phyloP scores from a whole-genome alignment of 1,140 invertebrate species.

The Nephila pilipes region DNA sequence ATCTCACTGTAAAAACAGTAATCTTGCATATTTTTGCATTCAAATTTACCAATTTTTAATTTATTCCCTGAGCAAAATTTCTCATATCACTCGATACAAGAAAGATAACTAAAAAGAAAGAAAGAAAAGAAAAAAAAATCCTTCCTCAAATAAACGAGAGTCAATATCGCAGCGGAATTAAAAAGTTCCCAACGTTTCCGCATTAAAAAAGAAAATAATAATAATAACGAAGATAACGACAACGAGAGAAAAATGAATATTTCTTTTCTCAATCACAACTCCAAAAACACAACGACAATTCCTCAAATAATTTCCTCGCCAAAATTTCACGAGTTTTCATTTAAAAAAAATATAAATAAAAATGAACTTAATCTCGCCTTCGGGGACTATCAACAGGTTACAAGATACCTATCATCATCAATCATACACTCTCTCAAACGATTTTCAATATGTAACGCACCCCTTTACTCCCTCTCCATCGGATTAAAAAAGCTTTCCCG shows the following conservation, averaged over 20 bases:
- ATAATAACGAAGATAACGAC: not conserved
- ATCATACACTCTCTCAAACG: not conserved
- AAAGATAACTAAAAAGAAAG: not conserved
- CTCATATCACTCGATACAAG: too few species aligned
- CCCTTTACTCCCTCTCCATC: not conserved
- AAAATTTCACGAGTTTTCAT: conserved; percentile 7
- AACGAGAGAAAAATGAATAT: not conserved
- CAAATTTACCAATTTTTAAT: too few species aligned
- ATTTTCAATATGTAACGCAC: not conserved
- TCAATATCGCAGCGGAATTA: not conserved
- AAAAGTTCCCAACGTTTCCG: not conserved
- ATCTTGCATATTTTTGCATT: too few species aligned
- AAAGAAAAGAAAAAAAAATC: not conserved
- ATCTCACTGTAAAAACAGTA: too few species aligned
- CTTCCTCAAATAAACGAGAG: not conserved
- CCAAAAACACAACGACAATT: conserved; percentile 26
- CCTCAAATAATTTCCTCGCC: not conserved
- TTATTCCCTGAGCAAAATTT: too few species aligned
- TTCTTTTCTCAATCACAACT: conserved; percentile 17
- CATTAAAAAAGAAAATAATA: not conserved
- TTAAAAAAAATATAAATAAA: not conserved
- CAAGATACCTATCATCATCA: not conserved
- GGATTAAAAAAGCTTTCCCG: conserved; percentile 41
- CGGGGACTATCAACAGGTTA: conserved; percentile 11
- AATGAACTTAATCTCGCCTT: conserved; percentile 1